These are phyloP conservation scores for Excalfactoria chinensis DNA, from an alignment of 2,113 vertebrate genomes.

Conservation along the genomic window DNA sequence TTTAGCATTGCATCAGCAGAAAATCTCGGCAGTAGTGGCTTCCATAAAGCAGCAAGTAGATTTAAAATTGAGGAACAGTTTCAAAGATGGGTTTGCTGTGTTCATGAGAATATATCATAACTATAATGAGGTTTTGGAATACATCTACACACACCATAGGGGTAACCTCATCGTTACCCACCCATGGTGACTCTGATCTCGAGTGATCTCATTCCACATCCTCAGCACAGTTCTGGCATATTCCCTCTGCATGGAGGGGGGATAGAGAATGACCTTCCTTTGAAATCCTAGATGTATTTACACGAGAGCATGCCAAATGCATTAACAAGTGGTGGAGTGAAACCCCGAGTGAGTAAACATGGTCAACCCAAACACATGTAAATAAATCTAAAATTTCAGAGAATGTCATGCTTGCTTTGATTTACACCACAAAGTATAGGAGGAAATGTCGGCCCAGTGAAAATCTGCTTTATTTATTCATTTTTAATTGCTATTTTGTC, in stretches of 20 bases:
- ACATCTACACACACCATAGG: neutral
- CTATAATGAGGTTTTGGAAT: constrained; percentile 46
- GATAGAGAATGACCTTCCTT: constrained; percentile 45
- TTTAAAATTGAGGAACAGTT: constrained; percentile 19
- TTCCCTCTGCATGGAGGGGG: neutral
- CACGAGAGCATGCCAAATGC: constrained; percentile 38
- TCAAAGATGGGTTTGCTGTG: constrained; percentile 28
- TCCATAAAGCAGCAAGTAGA: constrained; percentile 15
- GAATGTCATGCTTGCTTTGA: constrained; percentile 3
- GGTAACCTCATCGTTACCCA: constrained; percentile 55
- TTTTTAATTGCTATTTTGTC: constrained; percentile 10
- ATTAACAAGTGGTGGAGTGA: constrained; percentile 57
- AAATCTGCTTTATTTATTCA: neutral
- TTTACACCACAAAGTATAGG: neutral
- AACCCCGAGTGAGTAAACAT: constrained; percentile 56
- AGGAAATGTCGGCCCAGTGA: neutral
- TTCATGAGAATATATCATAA: constrained; percentile 43
- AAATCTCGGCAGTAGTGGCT: constrained; percentile 4
- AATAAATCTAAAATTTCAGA: neutral
- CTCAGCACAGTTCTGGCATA: constrained; percentile 41
- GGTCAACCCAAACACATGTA: constrained; percentile 33
- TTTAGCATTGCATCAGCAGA: constrained; percentile 12
- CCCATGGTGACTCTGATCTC: constrained; percentile 37
- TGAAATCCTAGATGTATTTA: constrained; percentile 64
- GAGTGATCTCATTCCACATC: constrained; percentile 63